Base-by-base conservation (phyloP, 2,113 vertebrate genomes). In the Anoplopoma fimbria region DNA sequence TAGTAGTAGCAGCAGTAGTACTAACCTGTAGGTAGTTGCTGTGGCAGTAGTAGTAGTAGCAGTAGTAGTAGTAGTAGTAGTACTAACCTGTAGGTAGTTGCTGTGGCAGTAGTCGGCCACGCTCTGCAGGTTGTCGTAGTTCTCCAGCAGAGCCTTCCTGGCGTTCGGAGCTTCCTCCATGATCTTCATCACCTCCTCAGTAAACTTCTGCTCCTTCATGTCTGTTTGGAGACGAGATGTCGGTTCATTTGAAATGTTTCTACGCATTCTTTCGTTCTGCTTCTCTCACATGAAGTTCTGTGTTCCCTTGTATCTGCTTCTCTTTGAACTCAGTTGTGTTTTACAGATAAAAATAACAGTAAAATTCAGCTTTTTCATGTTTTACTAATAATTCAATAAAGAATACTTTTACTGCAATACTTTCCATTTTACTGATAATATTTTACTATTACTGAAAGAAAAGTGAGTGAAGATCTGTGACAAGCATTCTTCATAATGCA, bases 71-170 rank as follows among this genome's bases (percentile, higher is more conserved):
- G 62, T 19, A 23, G 31, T 27, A 55, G 23, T 21, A 67, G 23
- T 53, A 78, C 83, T 88, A 65, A 95, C 96, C 97, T 97, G 90
- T 4, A 94, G 8, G 69, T 98, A 98, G 95, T 94, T 97, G 63
- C 87, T 90, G 84, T 96, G 95, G 29, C 97, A 99, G 93, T 97
- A 98, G 3, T 97, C 95, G 0, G 98, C 96, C 1, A 99, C 96
- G 0, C 93, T 78, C 12, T 85, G 87, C 68, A 99, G 95, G 91
- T 97, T 95, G n/a, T 71, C 70, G 81, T 96, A 95, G 90, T 97
- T 97, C 4, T 96, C 94, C 0, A 87, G 81, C 80, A 99, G 96
- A 73, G 94, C 92, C 79, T 90, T 93, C 6, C 94, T 93, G 12
- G 95, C 95, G 0, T 33, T 57, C 0, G 96, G 96, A 62, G 96